Conservation (phyloP, 2,113 vertebrate genomes). For the Pedetes capensis region DNA sequence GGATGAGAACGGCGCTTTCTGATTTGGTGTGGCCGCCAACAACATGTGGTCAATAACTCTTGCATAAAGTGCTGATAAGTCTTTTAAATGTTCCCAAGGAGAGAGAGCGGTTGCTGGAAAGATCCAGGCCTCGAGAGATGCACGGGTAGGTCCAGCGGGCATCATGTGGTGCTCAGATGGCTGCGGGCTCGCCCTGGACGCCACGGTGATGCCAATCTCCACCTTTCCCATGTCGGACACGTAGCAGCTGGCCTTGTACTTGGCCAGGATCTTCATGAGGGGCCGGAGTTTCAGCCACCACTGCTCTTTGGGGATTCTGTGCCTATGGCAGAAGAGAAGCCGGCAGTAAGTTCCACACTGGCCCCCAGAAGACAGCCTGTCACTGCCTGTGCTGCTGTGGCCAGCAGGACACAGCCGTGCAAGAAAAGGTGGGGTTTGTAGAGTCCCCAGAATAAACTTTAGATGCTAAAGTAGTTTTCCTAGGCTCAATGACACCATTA, state of each 20-base stretch:
- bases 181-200: conserved; percentile 74
- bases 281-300: conserved; percentile 98
- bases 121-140: conserved; percentile 73
- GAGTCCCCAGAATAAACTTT: too few species aligned
- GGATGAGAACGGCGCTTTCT: background rate
- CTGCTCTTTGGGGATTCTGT: conserved; percentile 95
- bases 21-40: conserved; percentile 44
- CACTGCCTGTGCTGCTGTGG: background rate
- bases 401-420: background rate
- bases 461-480: too few species aligned
- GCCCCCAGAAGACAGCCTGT: background rate
- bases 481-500: background rate
- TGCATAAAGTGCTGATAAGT: conserved; percentile 86
- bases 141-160: conserved; percentile 63
- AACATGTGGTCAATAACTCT: conserved; percentile 53
- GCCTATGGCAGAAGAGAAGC: conserved; percentile 79
- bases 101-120: conserved; percentile 73
- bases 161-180: conserved; percentile 46
- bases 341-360: background rate
- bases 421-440: background rate
- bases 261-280: conserved; percentile 97
- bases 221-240: conserved; percentile 91
- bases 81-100: conserved; percentile 85
- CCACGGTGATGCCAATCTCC: conserved; percentile 84
- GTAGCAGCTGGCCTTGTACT: conserved; percentile 94